Base-by-base conservation (phyloP, 1,140 invertebrate genomes). In the Elysia chlorotica region DNA sequence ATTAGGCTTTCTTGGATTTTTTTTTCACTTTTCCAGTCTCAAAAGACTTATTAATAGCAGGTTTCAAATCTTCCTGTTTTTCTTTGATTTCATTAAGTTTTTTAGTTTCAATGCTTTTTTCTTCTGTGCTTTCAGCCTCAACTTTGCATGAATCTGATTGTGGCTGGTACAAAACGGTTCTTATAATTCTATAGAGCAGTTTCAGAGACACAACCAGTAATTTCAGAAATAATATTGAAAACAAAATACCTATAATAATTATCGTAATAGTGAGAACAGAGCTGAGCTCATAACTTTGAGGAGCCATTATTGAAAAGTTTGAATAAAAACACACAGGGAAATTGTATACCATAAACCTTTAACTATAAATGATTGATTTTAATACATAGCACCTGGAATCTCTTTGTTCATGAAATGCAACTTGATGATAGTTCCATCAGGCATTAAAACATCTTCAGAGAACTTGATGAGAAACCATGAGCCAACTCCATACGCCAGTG, bases 381-480 rank as follows among this genome's bases (percentile, higher is more conserved):
- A 76, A 35, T 76, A 57, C 48, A 76, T 56, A 10, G 75, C 75
- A 67, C 57, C 72, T 88, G 93, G 94, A 82, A 96, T 91, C 90
- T 97, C 95, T 73, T 92, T 90, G 81, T 95, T 90, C 59, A 96
- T 88, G 87, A 97, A 97, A 87, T 95, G 95, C 84, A 97, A 94
- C 76, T 90, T 91, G 10, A 71, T 36, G 0, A 96, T 92, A 69
- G 89, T 87, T 23, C 93, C 93, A 78, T 90, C 89, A 35, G 90
- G 83, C 62, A 94, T 94, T 70, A 90, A 79, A 17, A 97, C 94
- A 48, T 90, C 87, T 89, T 97, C 95, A 76, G 88, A 87, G 83
- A 95, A 93, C 78, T 88, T 92, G 77, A 96, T 95, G 57, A 97
- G 87, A 78, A 91, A 91, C 73, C 90, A 93, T 17, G 95, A 95